phyloP scores from a whole-genome alignment of 2,113 vertebrate species.

The Peromyscus leucopus region DNA sequence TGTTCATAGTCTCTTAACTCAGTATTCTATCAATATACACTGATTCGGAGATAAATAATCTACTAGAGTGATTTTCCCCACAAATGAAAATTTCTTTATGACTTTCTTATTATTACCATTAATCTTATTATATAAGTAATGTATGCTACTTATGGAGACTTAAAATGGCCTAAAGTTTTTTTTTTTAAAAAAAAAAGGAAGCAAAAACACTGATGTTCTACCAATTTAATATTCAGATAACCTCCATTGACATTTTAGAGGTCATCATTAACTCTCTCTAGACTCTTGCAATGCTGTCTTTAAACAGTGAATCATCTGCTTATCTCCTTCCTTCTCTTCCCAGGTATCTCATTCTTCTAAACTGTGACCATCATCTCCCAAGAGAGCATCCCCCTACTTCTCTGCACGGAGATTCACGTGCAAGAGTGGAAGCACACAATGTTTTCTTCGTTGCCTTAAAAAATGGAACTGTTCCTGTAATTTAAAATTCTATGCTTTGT shows the following conservation, averaged over 20 bases:
- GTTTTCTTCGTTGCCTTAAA: neutral
- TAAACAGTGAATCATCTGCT: neutral
- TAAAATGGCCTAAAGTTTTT: constrained; percentile 3
- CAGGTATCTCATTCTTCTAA: neutral
- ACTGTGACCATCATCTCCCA: neutral
- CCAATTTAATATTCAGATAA: neutral
- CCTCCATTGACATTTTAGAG: neutral
- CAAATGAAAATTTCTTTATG: neutral
- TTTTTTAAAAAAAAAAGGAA: neutral
- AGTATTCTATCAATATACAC: neutral
- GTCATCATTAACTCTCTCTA: neutral
- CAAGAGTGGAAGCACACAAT: neutral
- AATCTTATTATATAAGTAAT: neutral
- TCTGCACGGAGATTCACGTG: neutral
- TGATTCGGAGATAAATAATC: neutral
- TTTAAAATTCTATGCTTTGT: neutral
- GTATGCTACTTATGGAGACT: neutral
- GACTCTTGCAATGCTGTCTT: neutral
- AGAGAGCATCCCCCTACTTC: neutral
- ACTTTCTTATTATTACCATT: neutral
- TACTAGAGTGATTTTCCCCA: neutral
- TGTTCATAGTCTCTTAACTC: neutral
- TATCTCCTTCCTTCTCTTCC: constrained; percentile 88
- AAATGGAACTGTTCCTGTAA: neutral
- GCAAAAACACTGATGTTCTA: constrained; percentile 44